phyloP scores from a whole-genome alignment of 2,888 invertebrate genomes.

The Itoplectis maculator region DNA sequence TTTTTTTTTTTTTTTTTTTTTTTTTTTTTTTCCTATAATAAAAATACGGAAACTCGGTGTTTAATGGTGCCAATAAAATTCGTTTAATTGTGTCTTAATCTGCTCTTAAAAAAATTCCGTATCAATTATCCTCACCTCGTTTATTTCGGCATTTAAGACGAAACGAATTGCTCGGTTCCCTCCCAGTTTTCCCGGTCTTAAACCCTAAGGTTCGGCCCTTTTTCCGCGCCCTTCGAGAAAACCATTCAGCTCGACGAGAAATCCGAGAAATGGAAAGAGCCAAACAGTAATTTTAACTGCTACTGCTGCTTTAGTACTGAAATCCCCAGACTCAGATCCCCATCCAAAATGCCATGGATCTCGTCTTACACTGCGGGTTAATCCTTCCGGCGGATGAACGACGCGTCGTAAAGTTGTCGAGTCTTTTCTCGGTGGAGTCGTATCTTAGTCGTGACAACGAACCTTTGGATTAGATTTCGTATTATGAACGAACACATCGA shows the following conservation, averaged over 20 bases:
- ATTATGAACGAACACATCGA: slow-evolving; percentile 80
- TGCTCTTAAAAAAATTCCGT: neutral
- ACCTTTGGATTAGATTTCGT: slow-evolving; percentile 59
- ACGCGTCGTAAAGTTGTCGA: slow-evolving; percentile 65
- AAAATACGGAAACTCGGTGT: slow-evolving; percentile 26
- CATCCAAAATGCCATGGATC: too few species aligned
- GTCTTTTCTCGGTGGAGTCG: slow-evolving; percentile 7
- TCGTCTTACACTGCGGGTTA: slow-evolving; percentile 66
- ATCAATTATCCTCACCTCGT: slow-evolving; percentile 56
- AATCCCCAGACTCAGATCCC: slow-evolving; percentile 41
- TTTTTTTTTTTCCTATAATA: too few species aligned
- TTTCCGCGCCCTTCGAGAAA: neutral
- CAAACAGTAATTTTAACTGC: slow-evolving; percentile 8
- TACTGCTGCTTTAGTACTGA: slow-evolving; percentile 4
- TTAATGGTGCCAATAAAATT: slow-evolving; percentile 48
- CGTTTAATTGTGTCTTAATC: slow-evolving; percentile 49
- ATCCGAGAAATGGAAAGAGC: slow-evolving; percentile 45
- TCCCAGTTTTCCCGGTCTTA: neutral
- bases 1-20: too few species aligned
- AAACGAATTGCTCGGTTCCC: slow-evolving; percentile 28
- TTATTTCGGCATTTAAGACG: slow-evolving; percentile 27
- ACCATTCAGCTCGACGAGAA: neutral
- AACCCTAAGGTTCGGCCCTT: neutral
- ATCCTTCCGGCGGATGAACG: slow-evolving; percentile 70
- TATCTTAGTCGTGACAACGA: slow-evolving; percentile 27